Evolutionary conservation across 2,888 invertebrate species (phyloP).

Genomic region (Hermaeophaga mercurialis): DNA sequence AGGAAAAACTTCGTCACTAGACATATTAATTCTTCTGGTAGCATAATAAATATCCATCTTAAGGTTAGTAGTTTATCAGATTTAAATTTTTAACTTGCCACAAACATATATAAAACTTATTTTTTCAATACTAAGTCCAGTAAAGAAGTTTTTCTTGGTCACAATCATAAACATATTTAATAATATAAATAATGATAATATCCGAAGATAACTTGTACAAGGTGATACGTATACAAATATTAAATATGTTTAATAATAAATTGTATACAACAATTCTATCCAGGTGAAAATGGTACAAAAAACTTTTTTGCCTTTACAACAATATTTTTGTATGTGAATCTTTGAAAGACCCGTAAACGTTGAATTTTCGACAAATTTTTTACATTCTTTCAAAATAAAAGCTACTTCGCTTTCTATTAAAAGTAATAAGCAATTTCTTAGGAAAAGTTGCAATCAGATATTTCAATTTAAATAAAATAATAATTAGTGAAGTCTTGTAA

Average conservation of each 20-base stretch:
- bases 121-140: background rate
- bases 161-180: conserved; percentile 36
- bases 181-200: conserved; percentile 25
- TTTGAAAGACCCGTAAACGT: conserved; percentile 48
- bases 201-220: conserved; percentile 34
- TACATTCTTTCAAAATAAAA: conserved; percentile 35
- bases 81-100: no score
- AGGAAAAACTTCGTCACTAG: background rate
- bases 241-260: conserved; percentile 32
- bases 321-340: conserved; percentile 57
- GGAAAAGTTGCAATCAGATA: conserved; percentile 23
- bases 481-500: conserved; percentile 32
- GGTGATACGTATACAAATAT: conserved; percentile 36
- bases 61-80: no score
- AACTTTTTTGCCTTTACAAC: conserved; percentile 56
- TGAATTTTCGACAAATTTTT: conserved; percentile 43
- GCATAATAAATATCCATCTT: no score
- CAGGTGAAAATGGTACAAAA: conserved; percentile 57
- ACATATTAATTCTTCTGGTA: no score
- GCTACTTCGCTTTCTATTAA: conserved; percentile 46
- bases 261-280: conserved; percentile 50
- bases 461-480: conserved; percentile 20
- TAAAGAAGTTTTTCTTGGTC: conserved; percentile 25
- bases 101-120: background rate
- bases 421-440: conserved; percentile 35